phyloP scores from a whole-genome alignment of 2,888 invertebrate genomes.

The Willowsia nigromaculata region DNA sequence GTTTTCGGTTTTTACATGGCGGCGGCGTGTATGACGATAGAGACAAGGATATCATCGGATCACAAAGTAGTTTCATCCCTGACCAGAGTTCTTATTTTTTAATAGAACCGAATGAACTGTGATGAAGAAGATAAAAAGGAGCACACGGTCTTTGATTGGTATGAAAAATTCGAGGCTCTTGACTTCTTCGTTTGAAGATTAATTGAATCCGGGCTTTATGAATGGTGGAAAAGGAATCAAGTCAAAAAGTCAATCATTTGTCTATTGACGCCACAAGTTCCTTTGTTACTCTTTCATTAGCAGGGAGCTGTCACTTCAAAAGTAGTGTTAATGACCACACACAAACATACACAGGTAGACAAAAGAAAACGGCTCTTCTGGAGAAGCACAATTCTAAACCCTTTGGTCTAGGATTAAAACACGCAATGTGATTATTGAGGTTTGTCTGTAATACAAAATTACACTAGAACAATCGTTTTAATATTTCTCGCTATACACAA shows the following conservation, averaged over 20 bases:
- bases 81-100: background rate
- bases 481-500: too few relatives aligned
- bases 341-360: background rate
- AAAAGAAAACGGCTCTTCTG: too few relatives aligned
- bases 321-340: slow-evolving; percentile 21
- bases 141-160: background rate
- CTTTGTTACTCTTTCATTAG: too few relatives aligned
- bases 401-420: too few relatives aligned
- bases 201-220: background rate
- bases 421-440: too few relatives aligned
- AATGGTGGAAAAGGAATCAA: background rate
- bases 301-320: background rate
- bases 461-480: too few relatives aligned
- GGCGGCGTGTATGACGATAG: too few relatives aligned
- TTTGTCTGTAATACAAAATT: too few relatives aligned
- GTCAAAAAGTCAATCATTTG: background rate
- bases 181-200: background rate
- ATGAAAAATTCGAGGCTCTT: slow-evolving; percentile 5
- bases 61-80: background rate
- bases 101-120: background rate
- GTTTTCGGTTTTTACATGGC: background rate
- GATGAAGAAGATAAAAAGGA: background rate
- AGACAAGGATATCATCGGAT: background rate
- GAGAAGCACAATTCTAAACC: too few relatives aligned
- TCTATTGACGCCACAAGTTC: background rate